Base-by-base conservation (phyloP, 2,797 vertebrate genomes). In the Sciurus vulgaris region DNA sequence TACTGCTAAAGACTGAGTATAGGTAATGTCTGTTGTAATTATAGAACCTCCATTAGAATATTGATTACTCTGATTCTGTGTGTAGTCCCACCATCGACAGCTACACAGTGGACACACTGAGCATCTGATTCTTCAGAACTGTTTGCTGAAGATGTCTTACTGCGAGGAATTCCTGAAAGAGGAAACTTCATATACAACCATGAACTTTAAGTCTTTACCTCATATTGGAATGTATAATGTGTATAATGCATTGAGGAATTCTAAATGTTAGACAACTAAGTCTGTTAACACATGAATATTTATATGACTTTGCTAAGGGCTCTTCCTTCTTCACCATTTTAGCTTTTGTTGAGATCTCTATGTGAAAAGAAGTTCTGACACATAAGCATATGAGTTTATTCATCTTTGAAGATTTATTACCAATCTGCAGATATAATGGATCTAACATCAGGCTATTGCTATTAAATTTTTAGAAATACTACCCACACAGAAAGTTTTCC, bases 391-490 rank as follows among this genome's bases (percentile, higher is more conserved):
- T 74, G 74, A 30, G 24, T 93, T 92, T 96, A 91, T 96, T 91
- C n/a, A 72, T 92, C 89, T 89, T 97, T 91, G 77, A 84, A 33
- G 44, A 89, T 95, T 94, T 94, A 91, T 89, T 97, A 79, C 33
- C 41, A 88, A 83, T 85, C 79, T 93, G 65, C 54, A 94, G 41
- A 88, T 82, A 72, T 33, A 76, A 95, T 96, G 30, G 74, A 96
- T 94, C 93, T 92, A 96, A 83, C 84, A 94, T 93, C 33, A 94
- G 49, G 38, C 35, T 92, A 91, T 87, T 93, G 92, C 77, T 95
- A 90, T 93, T 97, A 96, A 78, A 76, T 70, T 90, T 97, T 95
- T 90, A 97, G 97, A 97, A 97, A 97, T 97, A 92, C 70, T 96
- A 96, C 87, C 93, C 56, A 94, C n/a, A 22, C 79, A 93, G 81